A percentile compares a stretch with the other conserved stretches of the same genome.
phyloP scores from a whole-genome alignment of 2,888 invertebrate species.

The Phragmatobia fuliginosa region DNA sequence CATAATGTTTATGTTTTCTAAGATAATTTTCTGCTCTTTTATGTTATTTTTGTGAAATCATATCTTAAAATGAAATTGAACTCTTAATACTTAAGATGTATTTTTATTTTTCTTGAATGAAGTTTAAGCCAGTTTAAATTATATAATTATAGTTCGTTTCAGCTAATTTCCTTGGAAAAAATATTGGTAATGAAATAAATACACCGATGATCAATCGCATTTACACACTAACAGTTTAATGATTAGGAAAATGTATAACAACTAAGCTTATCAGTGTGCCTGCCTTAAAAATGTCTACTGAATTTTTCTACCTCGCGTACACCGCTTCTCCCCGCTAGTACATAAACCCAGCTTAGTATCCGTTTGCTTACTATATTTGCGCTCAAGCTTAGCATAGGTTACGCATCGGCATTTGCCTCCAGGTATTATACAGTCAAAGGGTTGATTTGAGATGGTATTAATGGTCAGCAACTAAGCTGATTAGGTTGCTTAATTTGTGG shows the following conservation, averaged over 20 bases:
- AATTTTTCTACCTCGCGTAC: constrained; percentile 8
- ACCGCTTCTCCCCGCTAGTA: constrained; percentile 51
- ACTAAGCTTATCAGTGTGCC: too few species aligned
- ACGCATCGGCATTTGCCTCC: constrained; percentile 67
- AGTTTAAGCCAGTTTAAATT: too few species aligned
- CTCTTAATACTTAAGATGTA: too few species aligned
- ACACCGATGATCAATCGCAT: too few species aligned
- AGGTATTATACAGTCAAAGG: constrained; percentile 67
- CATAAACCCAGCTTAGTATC: constrained; percentile 74
- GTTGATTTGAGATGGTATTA: constrained; percentile 63
- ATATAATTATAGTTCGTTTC: too few species aligned
- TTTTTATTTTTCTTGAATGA: too few species aligned
- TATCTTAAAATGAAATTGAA: not conserved
- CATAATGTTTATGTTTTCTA: not conserved
- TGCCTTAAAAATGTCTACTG: too few species aligned
- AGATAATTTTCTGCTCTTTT: not conserved
- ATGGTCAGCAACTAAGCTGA: constrained; percentile 60
- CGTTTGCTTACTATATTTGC: constrained; percentile 82
- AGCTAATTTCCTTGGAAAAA: too few species aligned
- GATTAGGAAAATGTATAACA: too few species aligned
- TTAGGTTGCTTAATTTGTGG: constrained; percentile 72
- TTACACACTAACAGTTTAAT: too few species aligned
- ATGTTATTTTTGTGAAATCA: not conserved
- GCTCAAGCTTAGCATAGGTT: constrained; percentile 70
- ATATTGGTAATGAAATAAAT: too few species aligned